Percentiles rank a stretch among this genome's conserved stretches.
phyloP scores from a whole-genome alignment of 2,797 vertebrate species.

The Parauchenoglanis punctatus region DNA sequence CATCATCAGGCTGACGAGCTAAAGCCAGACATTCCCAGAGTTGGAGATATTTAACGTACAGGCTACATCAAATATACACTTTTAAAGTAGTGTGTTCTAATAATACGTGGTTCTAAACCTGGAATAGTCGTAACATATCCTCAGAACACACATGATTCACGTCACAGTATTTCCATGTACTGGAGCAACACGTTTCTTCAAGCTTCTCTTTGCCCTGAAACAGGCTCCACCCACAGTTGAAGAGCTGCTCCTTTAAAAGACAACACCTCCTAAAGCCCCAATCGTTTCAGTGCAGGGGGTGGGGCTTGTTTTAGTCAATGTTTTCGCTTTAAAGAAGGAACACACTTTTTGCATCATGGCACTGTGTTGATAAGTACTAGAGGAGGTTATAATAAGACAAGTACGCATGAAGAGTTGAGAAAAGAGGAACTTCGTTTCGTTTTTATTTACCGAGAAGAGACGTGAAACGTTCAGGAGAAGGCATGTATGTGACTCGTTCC shows the following conservation, averaged over 20 bases:
- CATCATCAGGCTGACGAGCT: not conserved
- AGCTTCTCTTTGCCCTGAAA: not conserved
- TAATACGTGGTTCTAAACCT: not conserved
- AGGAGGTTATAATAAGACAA: not conserved
- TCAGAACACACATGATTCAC: no score
- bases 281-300: not conserved
- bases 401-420: constrained; percentile 10
- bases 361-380: not conserved
- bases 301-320: no score
- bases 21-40: not conserved
- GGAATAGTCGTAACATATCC: no score
- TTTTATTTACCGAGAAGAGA: constrained; percentile 33
- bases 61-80: not conserved
- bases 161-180: no score
- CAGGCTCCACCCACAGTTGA: not conserved
- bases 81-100: not conserved
- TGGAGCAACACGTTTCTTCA: not conserved
- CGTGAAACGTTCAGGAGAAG: constrained; percentile 10
- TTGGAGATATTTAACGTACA: not conserved
- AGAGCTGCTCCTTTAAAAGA: not conserved
- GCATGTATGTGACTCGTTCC: not conserved
- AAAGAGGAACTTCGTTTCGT: constrained; percentile 44
- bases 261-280: not conserved
- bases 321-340: not conserved
- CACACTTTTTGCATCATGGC: not conserved